Conservation (phyloP, 2,113 vertebrate species). For the Rhinogobius similis region DNA sequence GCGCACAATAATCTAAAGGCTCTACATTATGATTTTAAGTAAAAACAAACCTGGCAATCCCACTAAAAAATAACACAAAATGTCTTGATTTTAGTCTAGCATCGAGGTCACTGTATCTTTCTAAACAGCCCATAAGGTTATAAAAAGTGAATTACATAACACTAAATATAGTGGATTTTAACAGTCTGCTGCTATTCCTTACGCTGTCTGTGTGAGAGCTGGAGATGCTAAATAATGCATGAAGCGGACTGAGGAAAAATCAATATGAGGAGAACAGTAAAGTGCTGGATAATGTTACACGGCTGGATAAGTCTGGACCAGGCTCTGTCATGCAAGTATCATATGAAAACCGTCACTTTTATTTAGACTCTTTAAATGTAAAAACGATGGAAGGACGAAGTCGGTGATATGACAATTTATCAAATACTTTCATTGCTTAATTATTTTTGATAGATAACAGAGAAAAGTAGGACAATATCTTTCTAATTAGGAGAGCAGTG, state of each 20-base stretch:
- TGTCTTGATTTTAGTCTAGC: background rate
- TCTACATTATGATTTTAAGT: no score
- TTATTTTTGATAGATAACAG: constrained; percentile 19
- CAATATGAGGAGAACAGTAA: constrained; percentile 48
- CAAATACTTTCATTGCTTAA: constrained; percentile 5
- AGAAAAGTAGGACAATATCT: background rate
- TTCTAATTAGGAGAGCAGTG: background rate
- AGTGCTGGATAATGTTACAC: constrained; percentile 60
- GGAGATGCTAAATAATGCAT: constrained; percentile 69
- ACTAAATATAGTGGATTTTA: constrained; percentile 6
- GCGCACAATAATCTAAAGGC: no score
- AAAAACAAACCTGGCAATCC: no score
- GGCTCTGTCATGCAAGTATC: constrained; percentile 4
- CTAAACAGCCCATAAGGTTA: background rate
- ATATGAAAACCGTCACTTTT: constrained; percentile 17
- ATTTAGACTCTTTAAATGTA: background rate
- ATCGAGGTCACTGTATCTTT: background rate
- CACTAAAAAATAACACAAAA: constrained; percentile 23
- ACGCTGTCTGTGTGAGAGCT: constrained; percentile 32
- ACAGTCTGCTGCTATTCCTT: constrained; percentile 14
- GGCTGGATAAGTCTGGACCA: constrained; percentile 20
- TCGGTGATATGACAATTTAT: background rate
- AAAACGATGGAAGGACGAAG: constrained; percentile 4
- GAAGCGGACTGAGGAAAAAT: constrained; percentile 51
- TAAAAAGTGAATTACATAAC: background rate